phyloP scores from a whole-genome alignment of 2,888 invertebrate genomes.

The Hydriomena furcata region DNA sequence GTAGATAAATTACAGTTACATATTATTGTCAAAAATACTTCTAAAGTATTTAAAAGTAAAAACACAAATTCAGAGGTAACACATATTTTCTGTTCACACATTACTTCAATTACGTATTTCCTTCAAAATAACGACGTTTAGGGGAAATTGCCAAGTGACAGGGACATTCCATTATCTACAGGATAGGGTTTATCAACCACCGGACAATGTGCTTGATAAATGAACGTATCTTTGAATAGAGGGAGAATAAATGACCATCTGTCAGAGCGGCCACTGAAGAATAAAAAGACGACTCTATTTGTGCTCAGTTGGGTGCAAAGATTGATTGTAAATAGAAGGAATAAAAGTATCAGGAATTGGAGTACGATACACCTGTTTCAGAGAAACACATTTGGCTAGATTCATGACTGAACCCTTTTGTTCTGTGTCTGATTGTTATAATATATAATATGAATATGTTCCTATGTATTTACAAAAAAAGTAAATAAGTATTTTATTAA shows the following conservation, averaged over 20 bases:
- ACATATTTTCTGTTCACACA: no score
- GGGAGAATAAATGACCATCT: conserved; percentile 25
- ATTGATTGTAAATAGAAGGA: conserved; percentile 19
- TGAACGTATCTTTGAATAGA: conserved; percentile 27
- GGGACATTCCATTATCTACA: conserved; percentile 21
- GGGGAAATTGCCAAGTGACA: conserved; percentile 14
- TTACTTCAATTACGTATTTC: no score
- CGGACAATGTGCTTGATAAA: conserved; percentile 26
- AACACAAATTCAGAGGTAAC: no score
- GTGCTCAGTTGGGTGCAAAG: conserved; percentile 26
- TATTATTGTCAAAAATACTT: no score
- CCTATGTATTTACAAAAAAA: no score
- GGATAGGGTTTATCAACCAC: conserved; percentile 26
- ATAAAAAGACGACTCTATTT: conserved; percentile 24
- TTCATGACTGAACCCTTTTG: no score
- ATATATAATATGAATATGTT: no score
- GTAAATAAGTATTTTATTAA: no score
- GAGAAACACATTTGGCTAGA: neutral
- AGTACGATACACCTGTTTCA: no score
- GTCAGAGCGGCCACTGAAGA: conserved; percentile 22
- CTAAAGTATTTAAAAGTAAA: no score
- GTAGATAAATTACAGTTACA: no score
- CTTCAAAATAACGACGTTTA: conserved; percentile 9
- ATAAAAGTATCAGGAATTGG: neutral
- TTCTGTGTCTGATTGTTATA: no score